Evolutionary conservation across 2,888 invertebrate genomes (phyloP), one percentile per base, ranked within the genome.

Genomic region (Amblyjoppa fuscipennis): DNA sequence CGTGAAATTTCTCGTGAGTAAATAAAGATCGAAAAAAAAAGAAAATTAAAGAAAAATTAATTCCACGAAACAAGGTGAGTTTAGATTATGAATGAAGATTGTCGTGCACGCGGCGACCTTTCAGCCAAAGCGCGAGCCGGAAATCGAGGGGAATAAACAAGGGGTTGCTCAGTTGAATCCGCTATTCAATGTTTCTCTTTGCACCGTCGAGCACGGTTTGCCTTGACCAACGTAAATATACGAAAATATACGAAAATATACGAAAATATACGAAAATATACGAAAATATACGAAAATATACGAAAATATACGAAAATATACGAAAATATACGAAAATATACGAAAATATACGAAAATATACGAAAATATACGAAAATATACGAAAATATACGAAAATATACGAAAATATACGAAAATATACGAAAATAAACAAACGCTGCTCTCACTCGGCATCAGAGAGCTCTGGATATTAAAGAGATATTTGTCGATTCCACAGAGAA

Each of bases 41-140:
- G 4, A 61, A 64, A 64, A 34, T 2, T 16, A 49, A 70, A 70
- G 25, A 49, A 70, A 83, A 71, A 66, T 25, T 31, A 69, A 71
- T 78, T 53, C 4, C 16, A 73, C 51, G 71, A 68, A 85, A 75
- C 38, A 76, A 69, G 71, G 49, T 28, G 79, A 87, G 89, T 85
- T 90, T 91, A 89, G 87, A 90, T 89, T 89, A 90, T 88, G 90
- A 90, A 91, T 90, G 81, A 88, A 90, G 91, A 91, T 91, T 89
- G 89, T 87, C 85, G 85, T 82, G 78, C 79, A 71, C 61, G 84
- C 77, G 61, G 73, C 34, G 41, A 59, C 11, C 79, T 75, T 82
- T 25, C 56, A 68, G 45, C 25, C 70, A 49, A 34, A 69, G 51
- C 25, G 56, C 13, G 20, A 56, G 11, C 20, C 31, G 31, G 69